Conservation (phyloP, 2,797 vertebrate species). For the Argya squamiceps region DNA sequence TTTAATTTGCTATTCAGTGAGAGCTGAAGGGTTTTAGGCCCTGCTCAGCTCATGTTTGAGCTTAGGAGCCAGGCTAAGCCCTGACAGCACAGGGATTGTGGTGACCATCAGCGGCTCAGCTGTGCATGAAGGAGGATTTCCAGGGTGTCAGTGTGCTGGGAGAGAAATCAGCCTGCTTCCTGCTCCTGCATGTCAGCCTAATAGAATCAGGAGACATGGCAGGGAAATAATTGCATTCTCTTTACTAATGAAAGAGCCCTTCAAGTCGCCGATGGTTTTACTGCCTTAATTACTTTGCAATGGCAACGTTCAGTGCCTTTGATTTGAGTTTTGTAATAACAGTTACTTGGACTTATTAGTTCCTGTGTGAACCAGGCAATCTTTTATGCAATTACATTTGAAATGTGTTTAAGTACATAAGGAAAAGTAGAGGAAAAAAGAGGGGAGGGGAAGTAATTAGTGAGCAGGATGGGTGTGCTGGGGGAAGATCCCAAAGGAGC, state of each 20-base stretch:
- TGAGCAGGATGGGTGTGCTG: background rate
- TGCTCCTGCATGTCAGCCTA: background rate
- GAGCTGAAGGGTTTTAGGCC: background rate
- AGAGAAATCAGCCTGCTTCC: background rate
- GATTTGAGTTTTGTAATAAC: background rate
- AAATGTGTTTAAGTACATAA: background rate
- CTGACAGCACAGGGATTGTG: accelerated
- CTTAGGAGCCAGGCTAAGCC: accelerated
- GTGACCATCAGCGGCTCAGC: background rate
- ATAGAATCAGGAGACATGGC: background rate
- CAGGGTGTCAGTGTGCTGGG: background rate
- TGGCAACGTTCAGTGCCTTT: background rate
- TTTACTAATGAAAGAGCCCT: conserved; percentile 25
- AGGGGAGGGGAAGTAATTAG: background rate
- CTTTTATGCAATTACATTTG: background rate
- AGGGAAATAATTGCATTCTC: conserved; percentile 48
- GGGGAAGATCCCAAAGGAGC: background rate
- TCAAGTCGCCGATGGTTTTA: background rate
- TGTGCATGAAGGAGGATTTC: background rate
- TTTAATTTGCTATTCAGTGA: accelerated
- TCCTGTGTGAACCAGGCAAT: background rate
- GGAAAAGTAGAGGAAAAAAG: background rate
- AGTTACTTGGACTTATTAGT: background rate
- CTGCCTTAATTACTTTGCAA: conserved; percentile 15
- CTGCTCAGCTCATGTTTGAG: background rate